Percentiles rank a stretch among this genome's conserved stretches.
Evolutionary conservation across 2,888 invertebrate species (phyloP).

Genomic region (Microplitis manilae): DNA sequence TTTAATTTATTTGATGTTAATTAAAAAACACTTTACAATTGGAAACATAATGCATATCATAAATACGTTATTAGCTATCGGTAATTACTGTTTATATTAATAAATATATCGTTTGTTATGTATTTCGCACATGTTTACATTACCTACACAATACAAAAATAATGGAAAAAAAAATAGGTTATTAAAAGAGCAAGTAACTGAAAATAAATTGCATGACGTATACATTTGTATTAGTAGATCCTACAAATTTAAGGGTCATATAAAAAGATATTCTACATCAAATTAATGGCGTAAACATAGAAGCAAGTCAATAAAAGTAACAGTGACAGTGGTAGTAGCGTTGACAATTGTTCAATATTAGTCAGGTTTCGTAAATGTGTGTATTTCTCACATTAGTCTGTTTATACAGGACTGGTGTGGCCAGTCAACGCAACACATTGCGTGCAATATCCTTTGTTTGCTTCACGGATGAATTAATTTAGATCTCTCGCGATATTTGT

Average conservation of each 20-base stretch:
- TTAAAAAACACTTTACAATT: no score
- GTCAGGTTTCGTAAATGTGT: constrained; percentile 59
- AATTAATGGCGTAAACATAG: not conserved
- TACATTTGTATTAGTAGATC: not conserved
- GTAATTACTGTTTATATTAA: no score
- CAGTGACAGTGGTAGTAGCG: constrained; percentile 9
- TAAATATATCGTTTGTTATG: no score
- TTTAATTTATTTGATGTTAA: no score
- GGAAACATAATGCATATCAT: no score
- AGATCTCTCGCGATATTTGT: constrained; percentile 48
- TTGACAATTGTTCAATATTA: constrained; percentile 59
- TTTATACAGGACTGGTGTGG: constrained; percentile 65
- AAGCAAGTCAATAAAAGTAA: not conserved
- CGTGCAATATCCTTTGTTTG: constrained; percentile 69
- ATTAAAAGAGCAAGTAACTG: constrained; percentile 15
- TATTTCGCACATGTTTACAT: no score
- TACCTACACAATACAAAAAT: not conserved
- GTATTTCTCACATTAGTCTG: constrained; percentile 70
- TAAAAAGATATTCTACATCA: not conserved
- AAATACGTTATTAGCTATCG: no score
- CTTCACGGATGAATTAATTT: constrained; percentile 63
- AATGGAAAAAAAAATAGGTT: not conserved
- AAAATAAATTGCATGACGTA: not conserved
- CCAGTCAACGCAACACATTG: constrained; percentile 61
- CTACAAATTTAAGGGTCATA: not conserved